phyloP scores from a whole-genome alignment of 30 jellyfish, hydroid and myxozoan genomes.

The Haliclystus octoradiatus region DNA sequence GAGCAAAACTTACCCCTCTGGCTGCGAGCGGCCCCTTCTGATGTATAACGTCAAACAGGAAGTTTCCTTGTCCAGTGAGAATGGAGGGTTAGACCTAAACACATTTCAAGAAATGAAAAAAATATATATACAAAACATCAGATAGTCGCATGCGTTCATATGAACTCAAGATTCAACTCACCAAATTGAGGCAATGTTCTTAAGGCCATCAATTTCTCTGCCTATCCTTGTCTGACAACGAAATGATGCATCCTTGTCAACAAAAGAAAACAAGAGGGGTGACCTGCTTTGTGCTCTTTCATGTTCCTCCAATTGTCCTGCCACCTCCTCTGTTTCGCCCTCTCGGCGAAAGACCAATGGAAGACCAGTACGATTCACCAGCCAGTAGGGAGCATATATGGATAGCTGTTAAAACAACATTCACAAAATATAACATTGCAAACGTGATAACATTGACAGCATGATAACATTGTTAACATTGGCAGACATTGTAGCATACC shows the following conservation, averaged over 20 bases:
- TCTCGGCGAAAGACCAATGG: slow-evolving; percentile 92
- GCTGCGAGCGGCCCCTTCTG: slow-evolving; percentile 61
- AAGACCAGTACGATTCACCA: slow-evolving; percentile 84
- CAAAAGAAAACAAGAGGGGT: slow-evolving; percentile 86
- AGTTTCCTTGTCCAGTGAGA: slow-evolving; percentile 64
- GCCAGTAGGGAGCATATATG: slow-evolving; percentile 87
- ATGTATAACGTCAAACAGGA: slow-evolving; percentile 76
- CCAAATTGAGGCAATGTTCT: not conserved
- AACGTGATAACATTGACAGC: not conserved
- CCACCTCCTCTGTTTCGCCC: slow-evolving; percentile 85
- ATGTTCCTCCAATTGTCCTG: slow-evolving; percentile 98
- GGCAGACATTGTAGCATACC: slow-evolving; percentile 28
- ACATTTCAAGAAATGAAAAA: not conserved
- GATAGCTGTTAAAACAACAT: slow-evolving; percentile 53
- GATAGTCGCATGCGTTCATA: too few relatives aligned
- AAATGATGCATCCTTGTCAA: slow-evolving; percentile 63
- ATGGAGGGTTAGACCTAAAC: slow-evolving; percentile 68
- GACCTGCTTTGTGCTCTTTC: slow-evolving; percentile 94
- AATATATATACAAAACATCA: too few relatives aligned
- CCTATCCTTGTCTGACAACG: slow-evolving; percentile 95
- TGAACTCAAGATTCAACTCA: too few relatives aligned
- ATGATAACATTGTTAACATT: not conserved
- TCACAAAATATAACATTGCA: not conserved
- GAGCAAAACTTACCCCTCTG: slow-evolving; percentile 38
- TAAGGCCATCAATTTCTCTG: slow-evolving; percentile 3